Conservation (phyloP, 2,797 vertebrate species). For the Leptatherina wallacei region DNA sequence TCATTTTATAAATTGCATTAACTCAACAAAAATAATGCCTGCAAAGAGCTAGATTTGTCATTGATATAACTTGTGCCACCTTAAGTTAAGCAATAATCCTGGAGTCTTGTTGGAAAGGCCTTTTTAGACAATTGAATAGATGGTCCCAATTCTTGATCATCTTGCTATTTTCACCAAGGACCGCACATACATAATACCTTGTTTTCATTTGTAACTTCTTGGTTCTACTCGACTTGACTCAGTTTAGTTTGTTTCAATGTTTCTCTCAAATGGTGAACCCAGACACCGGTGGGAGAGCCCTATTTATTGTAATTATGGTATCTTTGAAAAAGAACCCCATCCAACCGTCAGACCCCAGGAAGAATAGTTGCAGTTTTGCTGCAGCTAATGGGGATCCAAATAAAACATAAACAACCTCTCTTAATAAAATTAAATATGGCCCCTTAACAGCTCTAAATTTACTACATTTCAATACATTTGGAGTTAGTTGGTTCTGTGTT, state of each 20-base stretch:
- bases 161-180: conserved; percentile 13
- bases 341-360: neutral
- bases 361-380: too few species aligned
- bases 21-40: conserved; percentile 17
- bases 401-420: neutral
- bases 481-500: conserved; percentile 8
- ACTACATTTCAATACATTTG: neutral
- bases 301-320: neutral
- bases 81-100: conserved; percentile 8
- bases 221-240: too few species aligned
- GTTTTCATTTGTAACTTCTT: neutral
- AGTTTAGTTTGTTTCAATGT: neutral
- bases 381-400: too few species aligned
- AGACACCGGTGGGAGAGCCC: conserved; percentile 2
- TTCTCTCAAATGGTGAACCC: conserved; percentile 10
- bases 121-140: conserved; percentile 17
- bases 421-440: neutral
- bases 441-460: neutral
- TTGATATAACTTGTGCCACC: conserved; percentile 12
- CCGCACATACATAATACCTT: neutral
- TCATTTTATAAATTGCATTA: conserved; percentile 23
- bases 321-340: neutral
- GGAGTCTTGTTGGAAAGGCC: conserved; percentile 19
- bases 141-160: conserved; percentile 31
- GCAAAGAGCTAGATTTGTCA: conserved; percentile 8